A percentile compares a stretch with the other conserved stretches of the same genome.
Evolutionary conservation across 92 coral and sea anemone species (phyloP).

Genomic region (Actinostola sp.): DNA sequence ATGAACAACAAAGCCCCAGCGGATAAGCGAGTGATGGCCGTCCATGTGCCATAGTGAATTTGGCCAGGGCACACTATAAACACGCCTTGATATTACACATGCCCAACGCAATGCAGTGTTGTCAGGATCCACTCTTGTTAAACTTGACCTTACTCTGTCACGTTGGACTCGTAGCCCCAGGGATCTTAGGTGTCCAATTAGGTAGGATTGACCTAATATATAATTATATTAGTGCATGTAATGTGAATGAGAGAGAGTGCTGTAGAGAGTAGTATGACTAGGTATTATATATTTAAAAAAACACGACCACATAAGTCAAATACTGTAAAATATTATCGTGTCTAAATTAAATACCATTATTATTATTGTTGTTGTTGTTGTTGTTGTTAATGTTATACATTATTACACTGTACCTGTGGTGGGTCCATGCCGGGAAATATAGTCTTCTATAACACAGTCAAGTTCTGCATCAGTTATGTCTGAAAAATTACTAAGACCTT

Average conservation of each 20-base stretch:
- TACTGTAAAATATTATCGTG: too few species aligned
- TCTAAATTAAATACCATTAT: too few species aligned
- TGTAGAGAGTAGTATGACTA: too few species aligned
- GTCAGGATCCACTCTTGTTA: constrained; percentile 48
- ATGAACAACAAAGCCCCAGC: too few species aligned
- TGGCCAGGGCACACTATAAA: too few species aligned
- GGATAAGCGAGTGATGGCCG: too few species aligned
- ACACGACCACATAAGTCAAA: too few species aligned
- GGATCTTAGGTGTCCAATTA: constrained; percentile 35
- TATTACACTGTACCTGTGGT: constrained; percentile 34
- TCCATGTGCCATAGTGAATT: too few species aligned
- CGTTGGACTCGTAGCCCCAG: constrained; percentile 45
- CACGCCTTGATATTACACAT: constrained; percentile 46
- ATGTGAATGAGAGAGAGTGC: neutral
- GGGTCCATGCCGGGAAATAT: constrained; percentile 53
- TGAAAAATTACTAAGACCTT: constrained; percentile 47
- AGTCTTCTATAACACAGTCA: constrained; percentile 33
- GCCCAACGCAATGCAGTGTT: constrained; percentile 59
- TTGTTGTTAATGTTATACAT: too few species aligned
- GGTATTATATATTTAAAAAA: too few species aligned
- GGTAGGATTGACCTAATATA: constrained; percentile 15
- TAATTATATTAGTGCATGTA: too few species aligned
- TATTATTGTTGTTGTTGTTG: too few species aligned
- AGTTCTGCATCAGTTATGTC: constrained; percentile 59
- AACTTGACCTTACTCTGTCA: constrained; percentile 27